A percentile compares a stretch with the other conserved stretches of the same genome.
Evolutionary conservation across 2,888 invertebrate species (phyloP).

Genomic region (Eilema caniola): DNA sequence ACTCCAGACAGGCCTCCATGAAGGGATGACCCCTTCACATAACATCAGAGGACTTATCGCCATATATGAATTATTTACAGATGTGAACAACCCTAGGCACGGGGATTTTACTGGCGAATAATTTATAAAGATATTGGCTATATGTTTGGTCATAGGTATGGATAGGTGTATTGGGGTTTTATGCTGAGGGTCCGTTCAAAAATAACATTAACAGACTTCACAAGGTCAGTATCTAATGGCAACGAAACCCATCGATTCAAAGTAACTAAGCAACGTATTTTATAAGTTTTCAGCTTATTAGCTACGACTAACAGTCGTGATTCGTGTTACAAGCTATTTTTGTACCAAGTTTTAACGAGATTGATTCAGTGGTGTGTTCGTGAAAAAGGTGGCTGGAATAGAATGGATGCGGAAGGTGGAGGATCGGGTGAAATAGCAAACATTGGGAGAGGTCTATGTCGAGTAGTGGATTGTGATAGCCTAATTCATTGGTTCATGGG

Average conservation of each 20-base stretch:
- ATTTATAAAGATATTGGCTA: constrained; percentile 31
- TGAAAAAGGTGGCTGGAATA: too few relatives aligned
- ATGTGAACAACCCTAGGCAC: constrained; percentile 29
- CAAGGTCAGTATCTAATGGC: background rate
- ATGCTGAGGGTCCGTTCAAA: background rate
- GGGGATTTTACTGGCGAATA: constrained; percentile 42
- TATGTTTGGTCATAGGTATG: background rate
- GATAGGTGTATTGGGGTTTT: background rate
- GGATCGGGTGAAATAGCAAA: too few relatives aligned
- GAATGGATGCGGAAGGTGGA: too few relatives aligned
- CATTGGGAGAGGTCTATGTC: too few relatives aligned
- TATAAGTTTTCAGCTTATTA: background rate
- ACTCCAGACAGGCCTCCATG: constrained; percentile 15
- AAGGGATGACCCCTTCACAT: constrained; percentile 30
- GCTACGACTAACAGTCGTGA: too few relatives aligned
- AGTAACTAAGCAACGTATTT: too few relatives aligned
- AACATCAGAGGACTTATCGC: constrained; percentile 36
- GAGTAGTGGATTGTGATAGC: too few relatives aligned
- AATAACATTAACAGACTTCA: background rate
- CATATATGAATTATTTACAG: constrained; percentile 44
- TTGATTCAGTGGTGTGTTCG: too few relatives aligned
- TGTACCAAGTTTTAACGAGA: too few relatives aligned
- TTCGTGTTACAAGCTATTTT: too few relatives aligned
- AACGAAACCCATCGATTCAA: too few relatives aligned
- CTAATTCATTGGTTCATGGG: too few relatives aligned